Evolutionary conservation across 2,113 vertebrate species (phyloP).

Genomic region (Lagenorhynchus albirostris): DNA sequence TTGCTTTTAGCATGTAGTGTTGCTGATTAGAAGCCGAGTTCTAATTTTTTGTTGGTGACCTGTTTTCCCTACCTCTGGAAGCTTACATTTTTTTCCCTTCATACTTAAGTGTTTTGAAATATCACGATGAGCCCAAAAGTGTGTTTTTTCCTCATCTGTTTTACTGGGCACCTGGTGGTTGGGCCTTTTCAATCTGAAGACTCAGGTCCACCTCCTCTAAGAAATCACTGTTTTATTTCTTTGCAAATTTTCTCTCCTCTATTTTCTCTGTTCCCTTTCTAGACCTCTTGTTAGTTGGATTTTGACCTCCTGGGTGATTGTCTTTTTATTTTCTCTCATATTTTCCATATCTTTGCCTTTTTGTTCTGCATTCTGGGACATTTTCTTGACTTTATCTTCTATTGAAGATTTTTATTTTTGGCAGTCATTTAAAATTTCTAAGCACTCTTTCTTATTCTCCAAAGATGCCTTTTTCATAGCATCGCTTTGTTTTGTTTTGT

Average conservation of each 20-base stretch:
- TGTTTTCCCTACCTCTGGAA: slow-evolving; percentile 12
- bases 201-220: neutral
- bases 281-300: neutral
- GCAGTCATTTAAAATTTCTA: neutral
- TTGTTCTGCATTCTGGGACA: neutral
- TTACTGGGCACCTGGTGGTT: neutral
- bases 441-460: slow-evolving; percentile 2
- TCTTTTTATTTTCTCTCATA: slow-evolving; percentile 33
- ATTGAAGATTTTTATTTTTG: neutral
- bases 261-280: slow-evolving; percentile 33
- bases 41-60: slow-evolving; percentile 19
- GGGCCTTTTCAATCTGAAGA: neutral
- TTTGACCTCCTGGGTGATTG: neutral
- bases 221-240: slow-evolving; percentile 34
- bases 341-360: neutral
- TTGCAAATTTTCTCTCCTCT: neutral
- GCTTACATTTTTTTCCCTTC: neutral
- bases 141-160: neutral
- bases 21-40: slow-evolving; percentile 16
- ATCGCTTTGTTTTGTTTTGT: too few species aligned
- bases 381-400: neutral
- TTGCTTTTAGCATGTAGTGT: slow-evolving; percentile 9
- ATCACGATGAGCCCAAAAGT: slow-evolving; percentile 1
- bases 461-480: neutral
- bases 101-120: slow-evolving; percentile 43